Conservation (phyloP, 2,888 invertebrate species). For the Branchellion lobata region DNA sequence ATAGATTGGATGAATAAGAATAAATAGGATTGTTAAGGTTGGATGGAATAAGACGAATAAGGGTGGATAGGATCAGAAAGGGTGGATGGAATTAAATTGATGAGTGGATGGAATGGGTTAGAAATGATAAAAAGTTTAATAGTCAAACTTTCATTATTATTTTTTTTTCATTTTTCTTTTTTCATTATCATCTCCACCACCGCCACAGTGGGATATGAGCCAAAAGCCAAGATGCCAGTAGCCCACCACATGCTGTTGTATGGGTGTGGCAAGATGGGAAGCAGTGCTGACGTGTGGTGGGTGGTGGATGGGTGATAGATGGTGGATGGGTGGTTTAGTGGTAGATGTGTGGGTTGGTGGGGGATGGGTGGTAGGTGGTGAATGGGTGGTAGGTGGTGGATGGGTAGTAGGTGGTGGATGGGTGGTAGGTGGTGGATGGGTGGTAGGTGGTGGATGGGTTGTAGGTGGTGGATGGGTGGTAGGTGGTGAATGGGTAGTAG, state of each 20-base stretch:
- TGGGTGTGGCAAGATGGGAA: constrained; percentile 64
- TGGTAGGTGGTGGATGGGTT: neutral
- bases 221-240: constrained; percentile 65
- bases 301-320: constrained; percentile 38
- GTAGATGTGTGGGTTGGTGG: no score
- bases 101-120: no score
- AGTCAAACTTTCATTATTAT: neutral
- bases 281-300: constrained; percentile 56
- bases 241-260: constrained; percentile 69
- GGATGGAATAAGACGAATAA: neutral
- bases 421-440: neutral
- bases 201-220: constrained; percentile 64
- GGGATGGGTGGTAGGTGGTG: no score
- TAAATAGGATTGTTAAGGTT: neutral
- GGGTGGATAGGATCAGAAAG: neutral
- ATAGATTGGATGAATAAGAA: neutral
- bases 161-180: neutral
- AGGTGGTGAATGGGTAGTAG: no score
- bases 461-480: no score
- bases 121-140: neutral
- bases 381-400: no score
- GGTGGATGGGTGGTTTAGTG: neutral
- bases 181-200: neutral
- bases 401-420: neutral
- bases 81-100: neutral